Evolutionary conservation across 2,888 invertebrate species (phyloP).

Genomic region (Leucophenga maculata): DNA sequence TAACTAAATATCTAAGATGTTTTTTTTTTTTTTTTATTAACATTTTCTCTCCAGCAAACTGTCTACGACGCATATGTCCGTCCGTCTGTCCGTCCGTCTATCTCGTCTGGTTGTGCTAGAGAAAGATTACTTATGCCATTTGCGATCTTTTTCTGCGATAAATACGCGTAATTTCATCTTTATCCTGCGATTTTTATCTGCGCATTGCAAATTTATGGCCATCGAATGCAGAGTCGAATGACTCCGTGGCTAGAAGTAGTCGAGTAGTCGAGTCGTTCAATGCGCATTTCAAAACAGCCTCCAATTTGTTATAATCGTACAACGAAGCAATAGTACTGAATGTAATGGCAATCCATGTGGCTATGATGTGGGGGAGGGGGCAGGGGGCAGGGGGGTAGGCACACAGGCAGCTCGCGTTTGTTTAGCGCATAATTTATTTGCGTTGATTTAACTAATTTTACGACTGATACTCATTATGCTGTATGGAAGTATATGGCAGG

Average conservation of each 20-base stretch:
- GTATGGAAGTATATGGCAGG: too few relatives aligned
- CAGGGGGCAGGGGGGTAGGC: not conserved
- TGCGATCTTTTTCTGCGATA: constrained; percentile 22
- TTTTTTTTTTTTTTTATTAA: too few relatives aligned
- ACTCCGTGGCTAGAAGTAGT: not conserved
- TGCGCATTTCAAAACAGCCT: not conserved
- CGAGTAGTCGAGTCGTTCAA: not conserved
- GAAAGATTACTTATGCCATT: constrained; percentile 18
- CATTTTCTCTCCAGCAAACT: too few relatives aligned
- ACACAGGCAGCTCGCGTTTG: not conserved
- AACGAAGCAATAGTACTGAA: not conserved
- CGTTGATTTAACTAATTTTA: constrained; percentile 17
- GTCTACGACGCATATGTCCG: too few relatives aligned
- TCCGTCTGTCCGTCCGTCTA: too few relatives aligned
- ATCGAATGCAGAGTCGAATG: not conserved
- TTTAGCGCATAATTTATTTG: constrained; percentile 5
- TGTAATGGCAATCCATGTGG: not conserved
- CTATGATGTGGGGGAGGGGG: not conserved
- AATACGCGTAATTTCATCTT: constrained; percentile 37
- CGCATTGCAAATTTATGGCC: constrained; percentile 9
- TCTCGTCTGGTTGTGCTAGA: too few relatives aligned
- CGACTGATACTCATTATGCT: not conserved
- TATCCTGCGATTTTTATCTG: constrained; percentile 33
- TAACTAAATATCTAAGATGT: too few relatives aligned
- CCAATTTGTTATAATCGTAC: not conserved